Conservation (phyloP, 1,140 invertebrate species). For the Papilio aristodemus region DNA sequence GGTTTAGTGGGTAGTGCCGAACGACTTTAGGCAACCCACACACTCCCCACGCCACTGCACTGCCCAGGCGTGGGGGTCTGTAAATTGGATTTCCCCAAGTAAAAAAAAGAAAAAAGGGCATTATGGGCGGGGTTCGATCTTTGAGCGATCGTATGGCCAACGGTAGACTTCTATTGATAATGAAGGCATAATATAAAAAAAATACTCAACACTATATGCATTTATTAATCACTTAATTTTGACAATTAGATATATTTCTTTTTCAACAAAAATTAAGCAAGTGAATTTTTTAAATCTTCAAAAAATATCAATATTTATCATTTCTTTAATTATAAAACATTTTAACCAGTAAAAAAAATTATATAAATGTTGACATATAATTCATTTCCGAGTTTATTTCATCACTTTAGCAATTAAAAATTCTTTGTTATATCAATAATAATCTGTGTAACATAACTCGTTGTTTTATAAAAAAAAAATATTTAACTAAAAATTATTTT, state of each 20-base stretch:
- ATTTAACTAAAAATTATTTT: not conserved
- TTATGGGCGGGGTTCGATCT: too few relatives aligned
- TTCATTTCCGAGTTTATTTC: not conserved
- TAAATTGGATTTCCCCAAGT: too few relatives aligned
- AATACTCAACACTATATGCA: conserved; percentile 1
- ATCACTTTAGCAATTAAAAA: not conserved
- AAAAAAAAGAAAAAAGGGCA: too few relatives aligned
- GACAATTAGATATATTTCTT: not conserved
- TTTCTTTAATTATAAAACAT: not conserved
- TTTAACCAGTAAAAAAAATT: not conserved
- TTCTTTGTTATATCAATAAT: not conserved
- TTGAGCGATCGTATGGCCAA: too few relatives aligned
- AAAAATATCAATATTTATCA: too few relatives aligned
- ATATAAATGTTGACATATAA: not conserved
- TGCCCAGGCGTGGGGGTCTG: too few relatives aligned
- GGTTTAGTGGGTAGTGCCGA: too few relatives aligned
- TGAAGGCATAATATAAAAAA: not conserved
- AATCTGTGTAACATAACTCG: not conserved
- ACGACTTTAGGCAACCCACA: too few relatives aligned
- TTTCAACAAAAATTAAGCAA: not conserved
- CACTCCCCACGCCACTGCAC: too few relatives aligned
- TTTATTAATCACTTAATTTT: conserved; percentile 5
- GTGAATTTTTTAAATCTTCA: not conserved
- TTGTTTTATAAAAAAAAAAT: not conserved
- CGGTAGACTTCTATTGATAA: too few relatives aligned